Conservation (phyloP, 23 tunicate species). For the Trididemnum nubilum region DNA sequence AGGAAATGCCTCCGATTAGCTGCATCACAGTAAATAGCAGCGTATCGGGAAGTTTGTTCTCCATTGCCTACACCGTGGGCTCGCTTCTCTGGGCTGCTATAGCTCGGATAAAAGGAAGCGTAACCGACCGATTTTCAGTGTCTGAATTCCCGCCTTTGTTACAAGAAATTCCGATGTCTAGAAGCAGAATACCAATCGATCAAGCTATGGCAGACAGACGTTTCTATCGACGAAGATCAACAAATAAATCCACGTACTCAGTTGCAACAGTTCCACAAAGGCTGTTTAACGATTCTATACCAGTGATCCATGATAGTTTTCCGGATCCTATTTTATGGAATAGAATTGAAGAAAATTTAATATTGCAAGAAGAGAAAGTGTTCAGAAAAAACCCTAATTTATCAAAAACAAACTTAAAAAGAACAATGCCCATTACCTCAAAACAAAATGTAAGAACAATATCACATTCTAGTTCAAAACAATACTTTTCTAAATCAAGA, state of each 20-base stretch:
- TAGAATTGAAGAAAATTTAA: constrained; percentile 28
- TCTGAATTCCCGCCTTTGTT: background rate
- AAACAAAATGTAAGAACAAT: background rate
- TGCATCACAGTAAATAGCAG: no score
- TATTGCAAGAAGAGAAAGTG: constrained; percentile 18
- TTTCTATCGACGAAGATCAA: background rate
- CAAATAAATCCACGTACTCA: background rate
- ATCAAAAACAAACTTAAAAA: background rate
- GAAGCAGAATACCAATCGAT: constrained; percentile 29
- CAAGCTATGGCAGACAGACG: background rate
- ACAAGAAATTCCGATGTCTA: constrained; percentile 36
- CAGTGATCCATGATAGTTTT: constrained; percentile 64
- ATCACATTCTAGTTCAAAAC: background rate
- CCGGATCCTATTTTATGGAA: constrained; percentile 77
- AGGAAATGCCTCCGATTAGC: no score
- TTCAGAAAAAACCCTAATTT: background rate
- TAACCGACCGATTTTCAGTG: background rate
- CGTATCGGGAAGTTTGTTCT: background rate
- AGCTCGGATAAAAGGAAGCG: constrained; percentile 44
- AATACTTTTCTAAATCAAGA: background rate
- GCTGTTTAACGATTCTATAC: constrained; percentile 46
- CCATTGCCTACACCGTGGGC: constrained; percentile 54
- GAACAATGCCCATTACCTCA: background rate
- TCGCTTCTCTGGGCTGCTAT: constrained; percentile 61
- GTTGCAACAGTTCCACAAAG: constrained; percentile 45